phyloP scores from a whole-genome alignment of 1,140 invertebrate species.

The Pinna nobilis region DNA sequence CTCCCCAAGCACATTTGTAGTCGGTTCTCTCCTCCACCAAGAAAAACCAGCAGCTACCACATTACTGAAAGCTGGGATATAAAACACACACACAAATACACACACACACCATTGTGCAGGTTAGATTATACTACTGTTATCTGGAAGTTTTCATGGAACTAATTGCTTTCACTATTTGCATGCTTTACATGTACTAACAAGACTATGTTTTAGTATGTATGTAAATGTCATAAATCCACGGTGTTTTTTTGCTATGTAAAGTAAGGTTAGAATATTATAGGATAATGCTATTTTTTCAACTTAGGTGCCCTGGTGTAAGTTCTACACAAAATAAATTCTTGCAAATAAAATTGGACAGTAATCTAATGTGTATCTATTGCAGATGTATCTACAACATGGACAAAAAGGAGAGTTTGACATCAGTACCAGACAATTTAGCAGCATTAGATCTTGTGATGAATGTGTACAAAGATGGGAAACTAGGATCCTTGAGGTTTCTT shows the following conservation, averaged over 20 bases:
- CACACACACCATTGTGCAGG: too few relatives aligned
- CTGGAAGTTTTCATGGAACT: too few relatives aligned
- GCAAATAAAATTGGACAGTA: background rate
- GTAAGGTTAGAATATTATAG: background rate
- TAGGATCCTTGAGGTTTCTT: slow-evolving; percentile 90
- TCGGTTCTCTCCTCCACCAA: too few relatives aligned
- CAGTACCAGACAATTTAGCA: slow-evolving; percentile 61
- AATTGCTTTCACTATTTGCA: too few relatives aligned
- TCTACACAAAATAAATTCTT: background rate
- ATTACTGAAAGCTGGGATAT: too few relatives aligned
- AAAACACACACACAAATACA: too few relatives aligned
- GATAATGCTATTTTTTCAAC: background rate
- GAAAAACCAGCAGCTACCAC: too few relatives aligned
- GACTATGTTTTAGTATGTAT: too few relatives aligned
- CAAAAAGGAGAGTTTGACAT: background rate
- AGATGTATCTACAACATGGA: slow-evolving; percentile 23
- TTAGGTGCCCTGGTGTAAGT: background rate
- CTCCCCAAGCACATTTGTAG: too few relatives aligned
- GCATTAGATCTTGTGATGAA: slow-evolving; percentile 88
- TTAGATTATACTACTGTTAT: too few relatives aligned
- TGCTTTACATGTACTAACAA: too few relatives aligned
- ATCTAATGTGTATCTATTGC: background rate
- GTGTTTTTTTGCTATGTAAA: background rate
- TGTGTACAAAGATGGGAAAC: slow-evolving; percentile 84
- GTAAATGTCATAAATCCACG: too few relatives aligned